phyloP scores from a whole-genome alignment of 2,888 invertebrate genomes.

The Watsonalla cultraria region DNA sequence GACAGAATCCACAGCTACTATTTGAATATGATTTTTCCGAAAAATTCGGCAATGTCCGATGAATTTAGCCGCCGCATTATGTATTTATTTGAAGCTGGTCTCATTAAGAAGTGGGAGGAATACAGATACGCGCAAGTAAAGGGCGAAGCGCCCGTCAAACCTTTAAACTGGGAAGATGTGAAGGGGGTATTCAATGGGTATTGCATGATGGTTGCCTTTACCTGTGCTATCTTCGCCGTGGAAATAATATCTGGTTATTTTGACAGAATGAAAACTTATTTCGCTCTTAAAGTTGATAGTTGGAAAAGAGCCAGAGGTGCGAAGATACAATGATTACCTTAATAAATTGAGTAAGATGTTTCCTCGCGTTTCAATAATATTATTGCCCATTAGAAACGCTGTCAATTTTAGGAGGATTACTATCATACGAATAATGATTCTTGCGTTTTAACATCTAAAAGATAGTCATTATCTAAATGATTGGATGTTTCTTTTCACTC shows the following conservation, averaged over 20 bases:
- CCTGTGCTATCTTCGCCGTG: slow-evolving; percentile 39
- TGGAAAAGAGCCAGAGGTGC: neutral
- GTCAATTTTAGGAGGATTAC: too few species aligned
- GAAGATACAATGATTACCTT: neutral
- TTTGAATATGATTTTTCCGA: slow-evolving; percentile 48
- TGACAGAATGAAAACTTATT: slow-evolving; percentile 2
- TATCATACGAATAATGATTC: too few species aligned
- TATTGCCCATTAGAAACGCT: too few species aligned
- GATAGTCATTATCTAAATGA: too few species aligned
- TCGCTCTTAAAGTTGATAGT: neutral
- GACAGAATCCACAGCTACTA: slow-evolving; percentile 66
- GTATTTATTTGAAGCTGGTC: slow-evolving; percentile 55
- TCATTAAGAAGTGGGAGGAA: slow-evolving; percentile 66
- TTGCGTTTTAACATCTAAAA: too few species aligned
- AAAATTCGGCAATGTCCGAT: slow-evolving; percentile 51
- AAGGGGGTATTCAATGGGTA: slow-evolving; percentile 52
- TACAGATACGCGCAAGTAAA: slow-evolving; percentile 55
- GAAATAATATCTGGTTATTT: slow-evolving; percentile 35
- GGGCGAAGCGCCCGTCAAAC: slow-evolving; percentile 48
- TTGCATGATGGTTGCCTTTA: slow-evolving; percentile 26
- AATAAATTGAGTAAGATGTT: too few species aligned
- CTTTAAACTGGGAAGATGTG: slow-evolving; percentile 48
- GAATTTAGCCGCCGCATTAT: slow-evolving; percentile 47
- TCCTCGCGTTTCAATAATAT: too few species aligned
- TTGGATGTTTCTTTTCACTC: too few species aligned